Evolutionary conservation across 2,888 invertebrate species (phyloP).

Genomic region (Acleris literana): DNA sequence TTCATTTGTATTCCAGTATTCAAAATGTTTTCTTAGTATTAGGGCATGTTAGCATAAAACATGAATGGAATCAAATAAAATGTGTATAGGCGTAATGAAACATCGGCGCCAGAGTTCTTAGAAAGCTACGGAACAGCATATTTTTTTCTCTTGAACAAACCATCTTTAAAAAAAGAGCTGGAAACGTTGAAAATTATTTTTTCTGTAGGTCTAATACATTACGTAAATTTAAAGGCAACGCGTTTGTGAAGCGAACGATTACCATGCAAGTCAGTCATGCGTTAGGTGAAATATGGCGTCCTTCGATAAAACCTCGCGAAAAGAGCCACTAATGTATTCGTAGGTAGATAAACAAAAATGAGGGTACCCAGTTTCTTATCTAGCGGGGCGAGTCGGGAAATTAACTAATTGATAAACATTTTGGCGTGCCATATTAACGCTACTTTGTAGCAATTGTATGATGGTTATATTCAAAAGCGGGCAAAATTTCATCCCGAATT

Average conservation of each 20-base stretch:
- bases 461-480: not conserved
- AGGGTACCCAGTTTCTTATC: slow-evolving; percentile 51
- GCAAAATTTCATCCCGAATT: too few species aligned
- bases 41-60: not conserved
- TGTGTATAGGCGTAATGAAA: too few species aligned
- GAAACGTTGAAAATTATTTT: too few species aligned
- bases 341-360: slow-evolving; percentile 48
- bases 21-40: not conserved
- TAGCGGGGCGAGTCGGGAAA: slow-evolving; percentile 41
- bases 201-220: slow-evolving; percentile 34
- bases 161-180: too few species aligned
- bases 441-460: not conserved
- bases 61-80: not conserved
- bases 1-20: not conserved
- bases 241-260: slow-evolving; percentile 52
- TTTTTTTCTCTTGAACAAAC: too few species aligned
- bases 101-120: too few species aligned
- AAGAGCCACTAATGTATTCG: slow-evolving; percentile 49
- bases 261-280: slow-evolving; percentile 56
- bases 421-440: slow-evolving; percentile 16
- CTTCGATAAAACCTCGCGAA: slow-evolving; percentile 44
- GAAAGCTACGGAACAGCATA: too few species aligned
- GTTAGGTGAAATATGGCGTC: slow-evolving; percentile 40
- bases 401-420: slow-evolving; percentile 50
- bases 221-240: slow-evolving; percentile 42